Base-by-base conservation (phyloP, 2,888 invertebrate genomes). In the Eupithecia centaureata region DNA sequence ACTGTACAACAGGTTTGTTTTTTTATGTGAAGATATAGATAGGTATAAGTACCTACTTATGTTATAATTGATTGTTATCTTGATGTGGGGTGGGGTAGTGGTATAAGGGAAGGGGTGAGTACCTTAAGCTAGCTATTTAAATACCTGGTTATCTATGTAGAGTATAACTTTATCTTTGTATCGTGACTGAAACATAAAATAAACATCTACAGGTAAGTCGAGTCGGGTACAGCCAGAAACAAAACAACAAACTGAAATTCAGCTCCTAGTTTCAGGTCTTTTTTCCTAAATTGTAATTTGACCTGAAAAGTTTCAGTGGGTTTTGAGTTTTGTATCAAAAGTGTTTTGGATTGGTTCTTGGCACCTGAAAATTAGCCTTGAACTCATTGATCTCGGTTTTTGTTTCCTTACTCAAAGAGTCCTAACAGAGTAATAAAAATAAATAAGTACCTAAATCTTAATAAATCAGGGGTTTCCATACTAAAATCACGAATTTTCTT, bases 171-270 rank as follows among this genome's bases (percentile, higher is more conserved):
- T 47, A 64, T 64, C 64, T 64, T 28, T 30, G 27, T 27, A 61
- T 38, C 68, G 64, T 68, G 68, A 65, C 68, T 61, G 22, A 52
- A 42, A n/a, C 61, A 65, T 68, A 65, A 65, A 65, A 51, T 32
- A 56, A 8, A n/a, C 10, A 32, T 32, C 18, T 42, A 0, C 18
- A 13, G 13, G 13, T 33, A 33, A 13, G 33, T 33, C 33, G 13
- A 33, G 13, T 33, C 13, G 13, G 33, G 8, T 42, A 42, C 18
- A 42, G 18, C 18, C 42, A 42, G 2, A n/a, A 8, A 18, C 8
- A 42, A 18, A 42, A 18, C 13, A 13, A 51, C 12, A 51, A 13
- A 25, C n/a, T 51, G 8, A 8, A 42, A 42, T 42, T 18, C n/a
- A 2, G 38, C 38, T 18, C n/a, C n/a, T 38, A 7, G 18, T 7